phyloP scores from a whole-genome alignment of 2,888 invertebrate genomes.

The Amblyjoppa proteus region DNA sequence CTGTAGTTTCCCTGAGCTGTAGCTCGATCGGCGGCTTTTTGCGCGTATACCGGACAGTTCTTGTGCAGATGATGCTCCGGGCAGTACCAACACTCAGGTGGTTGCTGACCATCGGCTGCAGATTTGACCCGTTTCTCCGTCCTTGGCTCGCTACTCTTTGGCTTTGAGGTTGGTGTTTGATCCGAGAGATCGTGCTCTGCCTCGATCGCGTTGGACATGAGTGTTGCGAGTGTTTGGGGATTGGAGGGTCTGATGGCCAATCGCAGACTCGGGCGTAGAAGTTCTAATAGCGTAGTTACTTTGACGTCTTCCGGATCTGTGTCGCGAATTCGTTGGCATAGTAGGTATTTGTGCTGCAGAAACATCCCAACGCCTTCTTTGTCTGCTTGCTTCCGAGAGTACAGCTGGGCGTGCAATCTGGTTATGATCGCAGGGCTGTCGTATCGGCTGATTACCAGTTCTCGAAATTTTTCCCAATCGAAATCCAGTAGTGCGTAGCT shows the following conservation, averaged over 20 bases:
- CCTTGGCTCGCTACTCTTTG: neutral
- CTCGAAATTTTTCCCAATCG: neutral
- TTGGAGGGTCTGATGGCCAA: neutral
- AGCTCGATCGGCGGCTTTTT: neutral
- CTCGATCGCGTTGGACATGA: conserved; percentile 1
- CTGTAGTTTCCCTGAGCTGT: conserved; percentile 16
- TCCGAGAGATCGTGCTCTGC: neutral
- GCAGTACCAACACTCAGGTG: conserved; percentile 37
- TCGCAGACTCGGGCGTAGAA: neutral
- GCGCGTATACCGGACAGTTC: conserved; percentile 4
- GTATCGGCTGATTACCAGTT: neutral
- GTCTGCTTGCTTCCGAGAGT: neutral
- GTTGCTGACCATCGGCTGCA: neutral
- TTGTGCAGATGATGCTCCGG: conserved; percentile 33
- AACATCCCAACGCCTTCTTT: neutral
- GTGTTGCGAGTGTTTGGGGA: neutral
- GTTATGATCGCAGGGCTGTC: neutral
- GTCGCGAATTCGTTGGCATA: neutral
- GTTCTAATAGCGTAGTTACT: neutral
- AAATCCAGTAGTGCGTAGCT: neutral
- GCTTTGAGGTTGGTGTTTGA: neutral
- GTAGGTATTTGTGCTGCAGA: neutral
- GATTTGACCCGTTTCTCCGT: neutral
- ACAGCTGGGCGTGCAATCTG: neutral
- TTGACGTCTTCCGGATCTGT: neutral